Evolutionary conservation across 2,888 invertebrate genomes (phyloP).

Genomic region (Parapristionchus giblindavisi): DNA sequence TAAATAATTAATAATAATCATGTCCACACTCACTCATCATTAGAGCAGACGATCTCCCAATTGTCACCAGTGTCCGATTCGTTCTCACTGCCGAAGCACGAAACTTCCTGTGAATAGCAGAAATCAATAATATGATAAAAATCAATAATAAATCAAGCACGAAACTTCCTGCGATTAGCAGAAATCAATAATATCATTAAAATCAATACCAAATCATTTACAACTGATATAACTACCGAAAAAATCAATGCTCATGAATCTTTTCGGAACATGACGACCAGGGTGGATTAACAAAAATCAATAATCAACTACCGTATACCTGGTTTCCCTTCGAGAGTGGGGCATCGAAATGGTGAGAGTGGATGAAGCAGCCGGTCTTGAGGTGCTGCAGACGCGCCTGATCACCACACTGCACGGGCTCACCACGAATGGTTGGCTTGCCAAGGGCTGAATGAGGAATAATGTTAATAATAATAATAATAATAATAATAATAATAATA

Average conservation of each 20-base stretch:
- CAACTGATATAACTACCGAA: neutral
- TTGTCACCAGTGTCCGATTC: constrained; percentile 80
- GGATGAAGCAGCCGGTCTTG: constrained; percentile 89
- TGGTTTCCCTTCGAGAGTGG: constrained; percentile 94
- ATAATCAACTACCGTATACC: constrained; percentile 80
- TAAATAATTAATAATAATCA: too few species aligned
- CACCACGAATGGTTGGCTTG: constrained; percentile 74
- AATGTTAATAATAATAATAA: too few species aligned
- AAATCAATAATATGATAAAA: neutral
- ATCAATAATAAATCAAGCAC: too few species aligned
- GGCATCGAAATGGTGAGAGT: constrained; percentile 93
- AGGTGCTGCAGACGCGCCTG: constrained; percentile 81
- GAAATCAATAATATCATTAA: too few species aligned
- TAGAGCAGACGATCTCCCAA: constrained; percentile 70
- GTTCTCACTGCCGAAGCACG: constrained; percentile 65
- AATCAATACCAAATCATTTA: neutral
- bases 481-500: too few species aligned
- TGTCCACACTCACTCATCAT: constrained; percentile 77
- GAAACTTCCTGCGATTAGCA: too few species aligned
- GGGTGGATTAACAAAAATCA: too few species aligned
- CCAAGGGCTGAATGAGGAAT: constrained; percentile 46
- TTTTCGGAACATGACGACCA: too few species aligned
- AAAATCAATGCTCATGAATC: too few species aligned
- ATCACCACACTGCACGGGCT: constrained; percentile 85
- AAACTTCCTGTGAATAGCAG: constrained; percentile 80